Evolutionary conservation across 2,113 vertebrate species (phyloP).

Genomic region (Catharus minimus): DNA sequence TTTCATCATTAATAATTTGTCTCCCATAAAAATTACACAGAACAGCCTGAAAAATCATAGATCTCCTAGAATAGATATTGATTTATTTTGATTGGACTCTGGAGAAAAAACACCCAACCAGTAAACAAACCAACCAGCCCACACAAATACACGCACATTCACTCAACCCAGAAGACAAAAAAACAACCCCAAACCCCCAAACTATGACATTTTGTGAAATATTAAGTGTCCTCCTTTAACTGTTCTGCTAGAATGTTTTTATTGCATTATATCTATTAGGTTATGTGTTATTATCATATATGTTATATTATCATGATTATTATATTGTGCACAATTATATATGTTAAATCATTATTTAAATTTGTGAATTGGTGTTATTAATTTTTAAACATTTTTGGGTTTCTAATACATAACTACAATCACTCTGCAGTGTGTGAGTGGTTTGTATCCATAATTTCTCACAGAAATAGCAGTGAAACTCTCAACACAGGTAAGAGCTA

Average conservation of each 20-base stretch:
- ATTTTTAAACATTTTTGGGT: neutral
- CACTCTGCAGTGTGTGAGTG: neutral
- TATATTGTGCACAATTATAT: too few species aligned
- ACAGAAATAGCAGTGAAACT: neutral
- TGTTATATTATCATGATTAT: too few species aligned
- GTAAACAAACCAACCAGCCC: too few species aligned
- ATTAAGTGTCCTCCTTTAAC: neutral
- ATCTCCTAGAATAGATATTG: neutral
- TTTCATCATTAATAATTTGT: neutral
- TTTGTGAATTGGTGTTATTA: neutral
- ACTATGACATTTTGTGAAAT: neutral
- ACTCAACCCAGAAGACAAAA: neutral
- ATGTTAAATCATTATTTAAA: neutral
- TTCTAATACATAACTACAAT: neutral
- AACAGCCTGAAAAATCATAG: neutral
- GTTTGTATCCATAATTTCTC: neutral
- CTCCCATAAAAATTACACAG: neutral
- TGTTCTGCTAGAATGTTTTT: neutral
- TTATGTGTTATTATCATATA: neutral
- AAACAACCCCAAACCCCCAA: rapidly evolving
- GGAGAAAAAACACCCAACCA: neutral
- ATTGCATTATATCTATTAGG: neutral
- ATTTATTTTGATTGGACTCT: neutral
- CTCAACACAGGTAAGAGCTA: neutral
- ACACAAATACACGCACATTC: rapidly evolving